Conservation (phyloP, 1,140 invertebrate species). For the Bombus soroeensis region DNA sequence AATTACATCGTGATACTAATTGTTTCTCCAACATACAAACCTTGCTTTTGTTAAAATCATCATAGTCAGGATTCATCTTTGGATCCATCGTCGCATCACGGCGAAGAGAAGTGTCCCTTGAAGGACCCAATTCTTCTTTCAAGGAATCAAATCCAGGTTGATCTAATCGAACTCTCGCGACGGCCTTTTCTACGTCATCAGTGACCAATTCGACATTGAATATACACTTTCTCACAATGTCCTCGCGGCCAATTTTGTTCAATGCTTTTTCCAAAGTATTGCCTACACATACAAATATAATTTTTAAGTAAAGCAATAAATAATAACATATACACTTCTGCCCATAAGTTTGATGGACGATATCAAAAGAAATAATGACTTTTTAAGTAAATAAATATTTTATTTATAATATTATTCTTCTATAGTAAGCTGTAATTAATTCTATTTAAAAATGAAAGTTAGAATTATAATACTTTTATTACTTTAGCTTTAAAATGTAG, state of each 20-base stretch:
- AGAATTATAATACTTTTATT: too few relatives aligned
- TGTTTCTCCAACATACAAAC: slow-evolving; percentile 59
- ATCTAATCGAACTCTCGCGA: slow-evolving; percentile 89
- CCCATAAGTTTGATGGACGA: too few relatives aligned
- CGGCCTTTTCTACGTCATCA: slow-evolving; percentile 90
- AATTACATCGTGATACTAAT: neutral
- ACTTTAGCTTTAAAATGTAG: too few relatives aligned
- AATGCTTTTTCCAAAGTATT: slow-evolving; percentile 94
- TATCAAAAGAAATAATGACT: neutral
- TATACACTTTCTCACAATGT: slow-evolving; percentile 96
- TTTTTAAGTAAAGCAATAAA: neutral
- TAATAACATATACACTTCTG: too few relatives aligned
- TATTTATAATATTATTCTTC: too few relatives aligned
- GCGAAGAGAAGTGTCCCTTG: slow-evolving; percentile 85
- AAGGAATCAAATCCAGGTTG: slow-evolving; percentile 90
- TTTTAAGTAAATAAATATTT: too few relatives aligned
- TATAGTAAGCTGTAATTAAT: too few relatives aligned
- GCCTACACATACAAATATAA: slow-evolving; percentile 82
- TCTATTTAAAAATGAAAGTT: too few relatives aligned
- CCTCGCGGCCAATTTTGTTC: slow-evolving; percentile 93
- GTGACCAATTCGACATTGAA: slow-evolving; percentile 92
- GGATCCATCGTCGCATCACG: slow-evolving; percentile 86
- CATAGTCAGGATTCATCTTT: slow-evolving; percentile 88
- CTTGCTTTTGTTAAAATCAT: slow-evolving; percentile 81
- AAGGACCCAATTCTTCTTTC: slow-evolving; percentile 89